phyloP scores from a whole-genome alignment of 2,888 invertebrate species.

The Exocentrus adspersus region DNA sequence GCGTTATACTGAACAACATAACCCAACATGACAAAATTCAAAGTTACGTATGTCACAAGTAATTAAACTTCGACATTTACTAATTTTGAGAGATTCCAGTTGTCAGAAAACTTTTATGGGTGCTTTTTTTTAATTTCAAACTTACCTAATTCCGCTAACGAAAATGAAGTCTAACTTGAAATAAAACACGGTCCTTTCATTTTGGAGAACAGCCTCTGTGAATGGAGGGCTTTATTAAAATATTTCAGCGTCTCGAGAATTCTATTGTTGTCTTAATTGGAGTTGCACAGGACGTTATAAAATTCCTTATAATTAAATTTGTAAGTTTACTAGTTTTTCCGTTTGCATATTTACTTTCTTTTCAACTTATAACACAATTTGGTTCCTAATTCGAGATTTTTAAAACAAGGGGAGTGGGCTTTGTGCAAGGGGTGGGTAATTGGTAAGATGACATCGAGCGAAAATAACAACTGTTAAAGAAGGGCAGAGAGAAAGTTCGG shows the following conservation, averaged over 20 bases:
- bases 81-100: not conserved
- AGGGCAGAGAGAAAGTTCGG: not conserved
- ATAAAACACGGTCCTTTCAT: constrained; percentile 44
- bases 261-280: constrained; percentile 59
- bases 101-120: constrained; percentile 6
- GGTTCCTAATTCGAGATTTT: constrained; percentile 40
- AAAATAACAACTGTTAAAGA: constrained; percentile 13
- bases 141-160: constrained; percentile 44
- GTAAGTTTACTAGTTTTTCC: constrained; percentile 45
- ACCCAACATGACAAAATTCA: not conserved
- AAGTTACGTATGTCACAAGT: not conserved
- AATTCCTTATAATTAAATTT: constrained; percentile 56
- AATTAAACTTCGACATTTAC: constrained; percentile 13
- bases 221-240: constrained; percentile 55
- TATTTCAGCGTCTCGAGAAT: constrained; percentile 55
- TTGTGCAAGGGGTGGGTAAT: constrained; percentile 37
- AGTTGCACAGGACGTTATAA: constrained; percentile 52
- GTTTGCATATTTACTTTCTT: constrained; percentile 46
- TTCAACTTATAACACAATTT: constrained; percentile 42
- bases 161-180: constrained; percentile 46
- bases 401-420: constrained; percentile 40
- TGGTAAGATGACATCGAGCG: constrained; percentile 35
- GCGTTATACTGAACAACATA: no score
- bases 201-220: constrained; percentile 37
- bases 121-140: constrained; percentile 33